These are phyloP conservation scores for Byasa hedistus DNA, from an alignment of 2,888 invertebrate species.

Conservation along the genomic window DNA sequence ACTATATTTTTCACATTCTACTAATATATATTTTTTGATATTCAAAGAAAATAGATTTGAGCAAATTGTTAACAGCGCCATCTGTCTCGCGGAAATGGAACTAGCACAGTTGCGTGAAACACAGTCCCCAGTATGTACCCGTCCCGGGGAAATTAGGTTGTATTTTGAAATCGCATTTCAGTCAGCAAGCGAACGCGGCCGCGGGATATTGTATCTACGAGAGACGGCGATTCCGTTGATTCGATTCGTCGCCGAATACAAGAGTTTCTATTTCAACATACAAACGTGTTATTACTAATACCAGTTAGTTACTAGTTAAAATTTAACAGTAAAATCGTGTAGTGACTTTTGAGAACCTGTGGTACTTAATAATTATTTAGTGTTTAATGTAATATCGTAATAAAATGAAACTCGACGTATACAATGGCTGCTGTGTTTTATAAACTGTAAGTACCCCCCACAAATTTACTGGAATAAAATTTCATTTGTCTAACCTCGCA, in stretches of 20 bases:
- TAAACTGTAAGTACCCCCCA: conserved; percentile 12
- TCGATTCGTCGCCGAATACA: conserved; percentile 17
- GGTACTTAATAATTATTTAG: conserved; percentile 5
- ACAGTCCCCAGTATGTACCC: conserved; percentile 48
- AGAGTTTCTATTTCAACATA: background rate
- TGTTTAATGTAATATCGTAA: background rate
- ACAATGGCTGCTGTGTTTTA: background rate
- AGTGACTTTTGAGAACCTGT: background rate
- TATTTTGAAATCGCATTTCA: conserved; percentile 54
- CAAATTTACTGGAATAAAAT: no score
- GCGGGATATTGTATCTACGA: conserved; percentile 40
- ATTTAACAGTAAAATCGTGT: background rate
- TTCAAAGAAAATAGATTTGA: background rate
- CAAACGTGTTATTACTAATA: no score
- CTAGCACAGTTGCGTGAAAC: conserved; percentile 44
- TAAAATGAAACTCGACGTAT: conserved; percentile 5
- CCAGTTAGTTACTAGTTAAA: background rate
- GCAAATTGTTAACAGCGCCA: conserved; percentile 37
- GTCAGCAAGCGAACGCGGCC: conserved; percentile 51
- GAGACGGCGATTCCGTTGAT: conserved; percentile 1
- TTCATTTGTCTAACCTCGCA: no score
- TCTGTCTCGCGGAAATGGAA: conserved; percentile 38
- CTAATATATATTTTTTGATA: no score
- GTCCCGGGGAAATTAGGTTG: conserved; percentile 62
- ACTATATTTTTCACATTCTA: no score